Base-by-base conservation (phyloP, 2,113 vertebrate species). In the Oreochromis aureus region DNA sequence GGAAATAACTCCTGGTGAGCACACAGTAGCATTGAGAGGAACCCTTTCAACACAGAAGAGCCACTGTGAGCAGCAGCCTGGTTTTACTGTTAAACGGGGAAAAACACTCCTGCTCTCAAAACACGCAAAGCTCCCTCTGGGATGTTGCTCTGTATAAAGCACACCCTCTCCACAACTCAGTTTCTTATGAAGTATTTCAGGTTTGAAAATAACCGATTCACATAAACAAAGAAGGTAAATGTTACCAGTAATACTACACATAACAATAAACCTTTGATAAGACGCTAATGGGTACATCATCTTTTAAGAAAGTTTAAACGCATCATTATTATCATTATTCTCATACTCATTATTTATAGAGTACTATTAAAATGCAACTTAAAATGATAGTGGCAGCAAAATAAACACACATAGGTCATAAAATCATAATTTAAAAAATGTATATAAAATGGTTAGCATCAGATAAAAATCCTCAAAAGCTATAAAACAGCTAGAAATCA, bases 11-110 rank as follows among this genome's bases (percentile, higher is more conserved):
- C 87, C 90, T 58, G 58, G 88, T 91, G 92, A 93, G 92, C 90
- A 95, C 94, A 95, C 92, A 93, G 93, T 89, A 80, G 93, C 94
- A 93, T 94, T 94, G 91, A 95, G 85, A 87, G 51, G 58, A 90
- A 73, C 83, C 81, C 73, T 81, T 83, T 63, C 53, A 53, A 84
- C 93, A 96, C 95, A 95, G 93, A 94, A 30, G 91, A 90, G 83
- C 61, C 90, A 90, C 93, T 95, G 93, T 96, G 91, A 91, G 94
- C 87, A 24, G 79, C 12, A 58, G 86, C 73, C 92, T 92, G 90
- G 87, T 76, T 91, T 78, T 83, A 89, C 92, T 87, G 71, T 91
- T 90, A 81, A 92, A 92, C 78, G 69, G 88, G 90, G 61, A 88
- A 82, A 93, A 91, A 93, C 90, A 90, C 83, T 88, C 89, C 83